These are phyloP conservation scores for Pteromalus puparum DNA, from an alignment of 1,140 invertebrate species.

Conservation along the genomic window DNA sequence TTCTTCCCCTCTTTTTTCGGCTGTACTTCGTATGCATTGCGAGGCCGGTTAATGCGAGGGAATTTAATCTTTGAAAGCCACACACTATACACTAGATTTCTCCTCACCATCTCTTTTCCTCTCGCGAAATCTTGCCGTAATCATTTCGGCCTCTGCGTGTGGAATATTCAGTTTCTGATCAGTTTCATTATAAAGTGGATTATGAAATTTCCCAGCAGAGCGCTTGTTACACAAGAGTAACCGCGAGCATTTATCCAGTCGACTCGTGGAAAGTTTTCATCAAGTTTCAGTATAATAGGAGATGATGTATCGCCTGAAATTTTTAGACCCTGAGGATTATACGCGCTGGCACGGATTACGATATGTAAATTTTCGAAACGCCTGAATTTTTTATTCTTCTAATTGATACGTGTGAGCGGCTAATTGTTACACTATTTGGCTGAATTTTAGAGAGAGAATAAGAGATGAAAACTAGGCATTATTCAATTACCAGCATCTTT, in stretches of 20 bases:
- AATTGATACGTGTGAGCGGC: too few relatives aligned
- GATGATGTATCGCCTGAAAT: neutral
- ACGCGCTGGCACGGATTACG: neutral
- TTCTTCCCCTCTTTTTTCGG: neutral
- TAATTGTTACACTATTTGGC: too few relatives aligned
- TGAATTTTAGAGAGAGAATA: too few relatives aligned
- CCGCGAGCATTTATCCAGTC: neutral
- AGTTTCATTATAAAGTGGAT: slow-evolving; percentile 18
- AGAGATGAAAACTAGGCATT: neutral
- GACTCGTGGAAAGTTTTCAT: slow-evolving; percentile 13
- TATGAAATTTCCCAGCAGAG: slow-evolving; percentile 2
- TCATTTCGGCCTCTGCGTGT: neutral
- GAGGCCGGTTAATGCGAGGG: neutral
- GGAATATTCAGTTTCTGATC: slow-evolving; percentile 26
- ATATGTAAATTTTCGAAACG: neutral
- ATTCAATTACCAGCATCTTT: slow-evolving; percentile 3
- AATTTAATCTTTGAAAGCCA: slow-evolving; percentile 23
- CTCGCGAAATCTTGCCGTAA: neutral
- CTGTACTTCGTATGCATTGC: slow-evolving; percentile 1
- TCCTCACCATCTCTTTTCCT: neutral
- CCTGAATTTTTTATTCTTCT: neutral
- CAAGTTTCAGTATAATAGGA: neutral
- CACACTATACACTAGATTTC: neutral
- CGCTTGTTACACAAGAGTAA: neutral
- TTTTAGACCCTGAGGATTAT: neutral